Conservation (phyloP, 1,140 invertebrate genomes). For the Antheraea pernyi region DNA sequence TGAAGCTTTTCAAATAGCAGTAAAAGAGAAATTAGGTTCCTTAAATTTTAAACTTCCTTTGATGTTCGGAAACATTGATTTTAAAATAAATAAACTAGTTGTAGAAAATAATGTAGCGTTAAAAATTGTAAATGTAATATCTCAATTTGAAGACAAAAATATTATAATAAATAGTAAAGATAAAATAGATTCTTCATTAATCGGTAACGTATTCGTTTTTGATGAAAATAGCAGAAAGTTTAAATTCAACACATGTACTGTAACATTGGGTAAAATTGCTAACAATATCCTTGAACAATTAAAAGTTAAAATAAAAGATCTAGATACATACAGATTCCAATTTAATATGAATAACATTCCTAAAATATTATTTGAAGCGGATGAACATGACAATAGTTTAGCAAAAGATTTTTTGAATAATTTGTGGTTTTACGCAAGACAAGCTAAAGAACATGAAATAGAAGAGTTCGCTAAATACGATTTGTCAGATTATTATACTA, state of each 20-base stretch:
- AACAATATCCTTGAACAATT: neutral
- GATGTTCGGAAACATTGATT: conserved; percentile 18
- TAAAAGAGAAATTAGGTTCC: neutral
- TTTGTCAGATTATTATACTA: neutral
- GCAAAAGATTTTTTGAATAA: conserved; percentile 13
- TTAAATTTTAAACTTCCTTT: conserved; percentile 16
- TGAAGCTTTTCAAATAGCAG: conserved; percentile 5
- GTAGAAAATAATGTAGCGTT: neutral
- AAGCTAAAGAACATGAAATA: conserved; percentile 13
- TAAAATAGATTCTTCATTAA: neutral
- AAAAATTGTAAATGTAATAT: neutral
- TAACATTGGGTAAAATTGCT: neutral
- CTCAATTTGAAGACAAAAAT: neutral
- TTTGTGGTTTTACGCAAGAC: conserved; percentile 12
- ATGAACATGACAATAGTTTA: neutral
- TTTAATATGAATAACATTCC: conserved; percentile 5
- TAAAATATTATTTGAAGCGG: conserved; percentile 3
- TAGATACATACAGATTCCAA: conserved; percentile 8
- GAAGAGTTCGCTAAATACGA: conserved; percentile 8
- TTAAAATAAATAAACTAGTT: conserved; percentile 1
- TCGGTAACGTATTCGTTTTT: conserved; percentile 5
- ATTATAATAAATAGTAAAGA: neutral
- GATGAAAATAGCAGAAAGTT: conserved; percentile 6
- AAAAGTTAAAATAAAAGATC: neutral
- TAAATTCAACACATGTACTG: conserved; percentile 2